Evolutionary conservation across 2,113 vertebrate species (phyloP).

Genomic region (Syngnathus scovelli): DNA sequence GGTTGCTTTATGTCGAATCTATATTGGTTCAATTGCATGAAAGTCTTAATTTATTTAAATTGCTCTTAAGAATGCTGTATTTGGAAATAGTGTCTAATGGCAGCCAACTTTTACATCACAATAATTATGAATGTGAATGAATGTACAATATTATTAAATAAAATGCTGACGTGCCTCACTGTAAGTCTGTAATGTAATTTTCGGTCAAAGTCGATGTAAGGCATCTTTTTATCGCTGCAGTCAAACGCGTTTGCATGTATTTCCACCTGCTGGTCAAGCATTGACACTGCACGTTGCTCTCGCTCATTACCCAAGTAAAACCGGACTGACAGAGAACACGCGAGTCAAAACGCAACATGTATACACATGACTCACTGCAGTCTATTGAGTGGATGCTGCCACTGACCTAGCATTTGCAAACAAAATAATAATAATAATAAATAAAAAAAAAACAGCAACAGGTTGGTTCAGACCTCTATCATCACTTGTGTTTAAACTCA

Average conservation of each 20-base stretch:
- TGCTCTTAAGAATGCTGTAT: neutral
- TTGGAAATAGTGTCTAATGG: neutral
- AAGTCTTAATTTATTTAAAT: neutral
- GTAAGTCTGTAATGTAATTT: neutral
- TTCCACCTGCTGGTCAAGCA: conserved; percentile 62
- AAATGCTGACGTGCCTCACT: neutral
- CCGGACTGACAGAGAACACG: conserved; percentile 36
- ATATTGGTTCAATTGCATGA: neutral
- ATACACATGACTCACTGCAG: conserved; percentile 36
- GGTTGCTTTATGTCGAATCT: neutral
- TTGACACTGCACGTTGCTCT: conserved; percentile 46
- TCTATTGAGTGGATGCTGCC: conserved; percentile 42
- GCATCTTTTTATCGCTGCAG: conserved; percentile 36
- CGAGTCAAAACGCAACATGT: conserved; percentile 47
- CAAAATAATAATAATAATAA: too few relatives aligned
- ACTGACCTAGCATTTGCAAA: neutral
- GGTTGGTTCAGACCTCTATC: conserved; percentile 33
- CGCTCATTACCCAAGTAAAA: conserved; percentile 43
- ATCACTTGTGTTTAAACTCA: conserved; percentile 44
- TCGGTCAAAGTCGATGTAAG: neutral
- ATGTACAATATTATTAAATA: neutral
- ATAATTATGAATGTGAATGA: neutral
- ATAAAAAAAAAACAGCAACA: conserved; percentile 27
- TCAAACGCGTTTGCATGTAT: conserved; percentile 51
- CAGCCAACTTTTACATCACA: neutral